These are phyloP conservation scores for Eudasyphora cyanicolor DNA, from an alignment of 2,888 invertebrate species.

Conservation along the genomic window DNA sequence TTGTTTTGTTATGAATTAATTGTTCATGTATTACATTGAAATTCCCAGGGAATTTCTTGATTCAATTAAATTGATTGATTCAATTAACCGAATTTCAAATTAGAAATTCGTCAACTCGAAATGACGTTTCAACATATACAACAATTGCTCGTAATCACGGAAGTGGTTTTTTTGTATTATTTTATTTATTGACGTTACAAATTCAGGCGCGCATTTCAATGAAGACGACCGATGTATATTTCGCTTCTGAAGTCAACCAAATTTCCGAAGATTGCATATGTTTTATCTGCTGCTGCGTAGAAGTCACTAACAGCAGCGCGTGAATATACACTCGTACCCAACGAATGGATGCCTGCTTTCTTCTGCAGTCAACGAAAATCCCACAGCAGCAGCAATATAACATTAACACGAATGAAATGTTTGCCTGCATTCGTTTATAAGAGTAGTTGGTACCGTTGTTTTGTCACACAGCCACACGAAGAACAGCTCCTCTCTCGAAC, in stretches of 20 bases:
- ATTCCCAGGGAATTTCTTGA: conserved; percentile 13
- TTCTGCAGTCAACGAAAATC: neutral
- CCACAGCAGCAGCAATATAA: neutral
- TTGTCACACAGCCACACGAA: no score
- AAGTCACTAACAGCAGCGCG: neutral
- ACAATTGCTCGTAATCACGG: conserved; percentile 49
- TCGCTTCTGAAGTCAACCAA: conserved; percentile 48
- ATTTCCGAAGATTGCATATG: conserved; percentile 57
- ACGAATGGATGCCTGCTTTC: neutral
- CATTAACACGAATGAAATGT: neutral
- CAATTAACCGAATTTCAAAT: conserved; percentile 9
- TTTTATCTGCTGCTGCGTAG: conserved; percentile 60
- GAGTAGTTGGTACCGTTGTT: neutral
- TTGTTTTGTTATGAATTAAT: no score
- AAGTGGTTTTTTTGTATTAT: conserved; percentile 36
- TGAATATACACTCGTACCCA: neutral
- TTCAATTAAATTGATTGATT: neutral
- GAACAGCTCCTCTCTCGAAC: neutral
- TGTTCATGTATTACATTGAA: no score
- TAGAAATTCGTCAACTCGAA: neutral
- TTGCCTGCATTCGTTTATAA: conserved; percentile 6
- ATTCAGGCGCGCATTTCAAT: conserved; percentile 50
- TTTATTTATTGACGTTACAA: conserved; percentile 13
- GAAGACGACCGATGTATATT: conserved; percentile 9
- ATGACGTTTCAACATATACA: conserved; percentile 12